Base-by-base conservation (phyloP, 2,797 vertebrate genomes). In the Eleutherodactylus coqui region DNA sequence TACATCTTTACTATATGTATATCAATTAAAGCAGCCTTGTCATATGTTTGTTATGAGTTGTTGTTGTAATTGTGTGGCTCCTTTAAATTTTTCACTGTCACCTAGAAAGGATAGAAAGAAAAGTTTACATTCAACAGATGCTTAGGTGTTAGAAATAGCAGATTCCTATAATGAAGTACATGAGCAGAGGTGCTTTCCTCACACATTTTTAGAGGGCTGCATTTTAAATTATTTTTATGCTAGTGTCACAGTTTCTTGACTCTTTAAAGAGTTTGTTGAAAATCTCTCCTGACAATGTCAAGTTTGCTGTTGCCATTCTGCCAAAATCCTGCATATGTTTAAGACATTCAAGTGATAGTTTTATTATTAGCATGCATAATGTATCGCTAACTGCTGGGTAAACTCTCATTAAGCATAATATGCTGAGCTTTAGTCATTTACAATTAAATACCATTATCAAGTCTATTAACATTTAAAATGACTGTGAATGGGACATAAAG, bases 131-230 rank as follows among this genome's bases (percentile, higher is more conserved):
- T 85, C 19, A 27, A 70, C 84, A 79, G 49, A 80, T 75, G 69
- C 67, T 85, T 75, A 80, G 67, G 77, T 86, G 84, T 73, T 75
- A 34, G 43, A 49, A 80, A 75, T 75, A 75, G 55, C 78, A 81
- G 41, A 58, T 75, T 75, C 21, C 41, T 70, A 81, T 86, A 86
- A 86, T 81, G 84, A 86, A 86, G 67, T 73, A 64, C 41, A 75
- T 38, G 38, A 45, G 29, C 69, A 75, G 69, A 86, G 69, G 29
- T 64, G 67, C 41, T 79, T 43, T 81, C 75, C 53, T 85, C 51
- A 49, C 69, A 85, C 41, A 70, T 62, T 85, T 70, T 47, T 62
- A 43, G 11, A 73, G 29, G 34, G 64, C 69, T 80, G 77, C 70
- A 29, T 85, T 79, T 72, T 75, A 73, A 79, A 80, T 80, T 80